phyloP scores from a whole-genome alignment of 2,888 invertebrate genomes.

The Eupithecia subumbrata region DNA sequence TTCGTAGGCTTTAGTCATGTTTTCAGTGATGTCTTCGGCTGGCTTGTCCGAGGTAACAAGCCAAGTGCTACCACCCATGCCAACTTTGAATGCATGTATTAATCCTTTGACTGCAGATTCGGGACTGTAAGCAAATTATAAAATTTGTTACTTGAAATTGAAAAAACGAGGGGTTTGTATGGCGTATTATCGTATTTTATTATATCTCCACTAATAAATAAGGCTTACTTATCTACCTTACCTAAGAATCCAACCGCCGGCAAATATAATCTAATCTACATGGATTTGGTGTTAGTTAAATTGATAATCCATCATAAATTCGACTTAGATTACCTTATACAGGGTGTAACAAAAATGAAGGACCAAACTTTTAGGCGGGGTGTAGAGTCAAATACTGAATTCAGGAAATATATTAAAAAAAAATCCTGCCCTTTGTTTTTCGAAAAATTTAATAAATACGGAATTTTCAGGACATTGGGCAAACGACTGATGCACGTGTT shows the following conservation, averaged over 20 bases:
- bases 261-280: neutral
- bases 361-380: too few species aligned
- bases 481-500: too few species aligned
- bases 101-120: constrained; percentile 65
- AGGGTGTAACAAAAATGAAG: too few species aligned
- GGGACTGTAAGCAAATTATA: constrained; percentile 52
- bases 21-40: constrained; percentile 65
- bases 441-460: too few species aligned
- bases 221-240: too few species aligned
- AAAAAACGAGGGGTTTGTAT: neutral
- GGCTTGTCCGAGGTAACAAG: constrained; percentile 61
- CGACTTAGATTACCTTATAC: neutral
- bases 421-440: too few species aligned
- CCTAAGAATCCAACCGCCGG: neutral
- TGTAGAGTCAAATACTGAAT: too few species aligned
- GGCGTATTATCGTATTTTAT: neutral
- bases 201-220: neutral
- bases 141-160: neutral
- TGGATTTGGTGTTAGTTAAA: neutral
- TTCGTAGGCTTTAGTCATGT: constrained; percentile 60
- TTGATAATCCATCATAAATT: neutral
- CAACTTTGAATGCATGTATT: constrained; percentile 60
- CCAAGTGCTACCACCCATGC: constrained; percentile 69
- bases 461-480: too few species aligned
- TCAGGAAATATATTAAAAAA: too few species aligned